Evolutionary conservation across 1,140 invertebrate species (phyloP), one percentile per base, ranked within the genome.

Genomic region (Drosophila paulistorum): DNA sequence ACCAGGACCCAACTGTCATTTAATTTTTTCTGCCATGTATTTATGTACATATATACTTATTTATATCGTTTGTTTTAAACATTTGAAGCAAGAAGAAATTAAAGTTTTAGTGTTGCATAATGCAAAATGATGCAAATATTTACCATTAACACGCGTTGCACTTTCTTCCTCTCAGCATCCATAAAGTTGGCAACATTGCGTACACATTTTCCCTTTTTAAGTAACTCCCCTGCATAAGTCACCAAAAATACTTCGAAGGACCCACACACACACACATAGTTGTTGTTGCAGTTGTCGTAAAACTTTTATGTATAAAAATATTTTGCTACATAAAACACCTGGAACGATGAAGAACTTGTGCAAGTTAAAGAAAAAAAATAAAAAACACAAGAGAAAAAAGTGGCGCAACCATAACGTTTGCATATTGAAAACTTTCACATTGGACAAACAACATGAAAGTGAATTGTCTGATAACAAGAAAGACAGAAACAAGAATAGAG

Each of bases 231-330:
- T 37, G 7, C 57, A 72, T 68, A 73, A 81, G 81, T 70, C 60
- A 63, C 66, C 77, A 74, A 77, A 84, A 77, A 84, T 71, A 54
- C 65, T 64, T 30, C 63, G 65, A 69, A 76, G 77, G 79, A 68
- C 68, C 68, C 68, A 75, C 64, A 76, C 62, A 70, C 64, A 68
- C 68, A 70, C 68, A 75, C 64, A 76, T 67, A 67, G 65, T 73
- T 68, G 35, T 63, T 67, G 74, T 64, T 65, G 48, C 45, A 58
- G 64, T 73, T 77, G 68, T 45, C 70, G 77, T 80, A 85, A 84
- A 84, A 84, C 69, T 84, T 84, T 85, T 85, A 77, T 85, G 70
- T 77, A 74, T 68, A 69, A 85, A 77, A 84, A 84, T 81, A 84
- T 84, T 84, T 80, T 84, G 65, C 57, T 55, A 54, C 61, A 71